Percentiles rank a stretch among this genome's conserved stretches.
Conservation (phyloP, 2,797 vertebrate species). For the Chaetodon trifasciatus region DNA sequence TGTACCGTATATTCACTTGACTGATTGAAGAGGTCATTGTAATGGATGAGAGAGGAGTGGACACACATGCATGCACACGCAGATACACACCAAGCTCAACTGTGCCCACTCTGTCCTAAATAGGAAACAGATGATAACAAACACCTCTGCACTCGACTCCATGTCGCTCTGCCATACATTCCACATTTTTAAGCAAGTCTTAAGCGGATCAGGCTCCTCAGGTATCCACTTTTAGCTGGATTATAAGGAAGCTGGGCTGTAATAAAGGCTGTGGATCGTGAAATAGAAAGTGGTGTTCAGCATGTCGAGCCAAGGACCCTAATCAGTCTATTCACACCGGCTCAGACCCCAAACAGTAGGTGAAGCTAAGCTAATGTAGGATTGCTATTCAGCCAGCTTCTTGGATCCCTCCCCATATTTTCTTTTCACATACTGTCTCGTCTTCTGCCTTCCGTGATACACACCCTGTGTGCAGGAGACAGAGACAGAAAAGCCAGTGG, state of each 20-base stretch:
- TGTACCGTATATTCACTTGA: slow-evolving; percentile 39
- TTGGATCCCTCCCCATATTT: slow-evolving; percentile 45
- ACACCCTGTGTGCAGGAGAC: slow-evolving; percentile 7
- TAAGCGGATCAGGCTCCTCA: slow-evolving; percentile 76
- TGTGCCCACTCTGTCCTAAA: slow-evolving; percentile 48
- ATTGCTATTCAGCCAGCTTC: slow-evolving; percentile 72
- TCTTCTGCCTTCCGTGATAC: slow-evolving; percentile 18
- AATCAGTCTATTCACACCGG: slow-evolving; percentile 82
- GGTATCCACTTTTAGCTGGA: slow-evolving; percentile 79
- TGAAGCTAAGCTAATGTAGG: slow-evolving; percentile 77
- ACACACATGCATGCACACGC: neutral
- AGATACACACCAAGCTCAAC: slow-evolving; percentile 9
- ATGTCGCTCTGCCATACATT: slow-evolving; percentile 50
- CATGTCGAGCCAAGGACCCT: slow-evolving; percentile 75
- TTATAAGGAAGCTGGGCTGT: slow-evolving; percentile 73
- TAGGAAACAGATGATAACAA: slow-evolving; percentile 64
- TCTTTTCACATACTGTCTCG: slow-evolving; percentile 9
- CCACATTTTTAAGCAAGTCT: slow-evolving; percentile 64
- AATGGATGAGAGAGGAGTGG: slow-evolving; percentile 45
- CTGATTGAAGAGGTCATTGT: slow-evolving; percentile 49
- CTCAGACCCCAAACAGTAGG: slow-evolving; percentile 75
- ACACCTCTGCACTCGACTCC: slow-evolving; percentile 62
- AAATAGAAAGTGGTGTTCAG: slow-evolving; percentile 78
- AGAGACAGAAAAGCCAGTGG: slow-evolving; percentile 5
- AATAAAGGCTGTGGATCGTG: slow-evolving; percentile 77